Evolutionary conservation across 2,888 invertebrate genomes (phyloP), one percentile per base, ranked within the genome.

Genomic region (Amphipoea oculea): DNA sequence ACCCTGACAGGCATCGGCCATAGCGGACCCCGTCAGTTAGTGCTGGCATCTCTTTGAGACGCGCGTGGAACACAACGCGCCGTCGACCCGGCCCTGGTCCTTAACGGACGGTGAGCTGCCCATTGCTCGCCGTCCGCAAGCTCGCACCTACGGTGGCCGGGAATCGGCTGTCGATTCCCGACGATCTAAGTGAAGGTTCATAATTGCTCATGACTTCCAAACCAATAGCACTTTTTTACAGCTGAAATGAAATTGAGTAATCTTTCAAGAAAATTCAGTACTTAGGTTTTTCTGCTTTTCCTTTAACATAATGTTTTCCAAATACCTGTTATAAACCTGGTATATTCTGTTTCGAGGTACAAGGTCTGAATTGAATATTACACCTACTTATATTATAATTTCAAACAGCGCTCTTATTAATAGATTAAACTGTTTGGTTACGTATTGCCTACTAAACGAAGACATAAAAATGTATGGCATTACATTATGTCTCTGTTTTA

Each of bases 401-500:
- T n/a, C 12, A 60, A 63, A n/a, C 23, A 45, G 14, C 57, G 36
- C 14, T 36, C 29, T 60, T 23, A 36, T 12, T 36, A 11, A 62
- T 5, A 36, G 14, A 42, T 73, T 23, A 42, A 83, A 66, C 40
- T 11, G 66, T 51, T 51, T 42, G n/a, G 14, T 68, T 80, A 70
- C 36, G 14, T 45, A 79, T 81, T 51, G n/a, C 81, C 73, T 63
- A 72, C 76, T 76, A 66, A 86, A 77, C 23, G 68, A 63, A 40
- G 40, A 42, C 51, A 77, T 87, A 76, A 77, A 77, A 77, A 63
- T 14, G 36, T 70, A 87, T 80, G 23, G 45, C 77, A 67, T 80
- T 70, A 73, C 66, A 72, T 86, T 72, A 71, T 48, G 72, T 69
- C 57, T 78, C 66, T 66, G 66, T 80, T 84, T 77, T 67, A 73